phyloP scores from a whole-genome alignment of 2,888 invertebrate species.

The Pyrrhia umbra region DNA sequence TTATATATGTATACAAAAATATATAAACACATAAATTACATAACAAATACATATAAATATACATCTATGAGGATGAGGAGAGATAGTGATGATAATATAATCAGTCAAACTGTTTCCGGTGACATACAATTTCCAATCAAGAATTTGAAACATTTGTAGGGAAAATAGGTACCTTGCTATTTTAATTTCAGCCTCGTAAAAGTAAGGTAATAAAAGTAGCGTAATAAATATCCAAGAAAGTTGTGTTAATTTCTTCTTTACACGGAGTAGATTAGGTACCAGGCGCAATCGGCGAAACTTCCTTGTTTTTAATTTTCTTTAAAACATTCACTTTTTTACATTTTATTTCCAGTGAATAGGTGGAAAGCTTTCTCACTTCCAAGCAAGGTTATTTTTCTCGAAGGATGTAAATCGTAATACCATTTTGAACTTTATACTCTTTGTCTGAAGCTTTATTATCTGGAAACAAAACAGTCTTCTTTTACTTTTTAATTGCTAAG shows the following conservation, averaged over 20 bases:
- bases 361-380: conserved; percentile 87
- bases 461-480: conserved; percentile 72
- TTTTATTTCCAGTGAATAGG: conserved; percentile 87
- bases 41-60: background rate
- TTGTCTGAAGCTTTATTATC: conserved; percentile 76
- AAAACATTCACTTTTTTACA: conserved; percentile 88
- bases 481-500: conserved; percentile 82
- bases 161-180: conserved; percentile 65
- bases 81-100: background rate
- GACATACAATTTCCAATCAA: background rate
- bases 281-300: conserved; percentile 88
- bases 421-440: conserved; percentile 76
- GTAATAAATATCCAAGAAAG: conserved; percentile 89
- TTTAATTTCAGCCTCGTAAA: conserved; percentile 80
- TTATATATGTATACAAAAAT: too few species aligned
- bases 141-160: conserved; percentile 23
- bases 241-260: conserved; percentile 90
- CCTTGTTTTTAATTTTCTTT: conserved; percentile 90
- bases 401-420: conserved; percentile 75
- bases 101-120: background rate
- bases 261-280: conserved; percentile 86
- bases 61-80: background rate
- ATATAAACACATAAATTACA: too few species aligned
- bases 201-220: conserved; percentile 84
- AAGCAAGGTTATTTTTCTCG: conserved; percentile 81